phyloP scores from a whole-genome alignment of 1,140 invertebrate species.

The Pemphigus obesinymphae region DNA sequence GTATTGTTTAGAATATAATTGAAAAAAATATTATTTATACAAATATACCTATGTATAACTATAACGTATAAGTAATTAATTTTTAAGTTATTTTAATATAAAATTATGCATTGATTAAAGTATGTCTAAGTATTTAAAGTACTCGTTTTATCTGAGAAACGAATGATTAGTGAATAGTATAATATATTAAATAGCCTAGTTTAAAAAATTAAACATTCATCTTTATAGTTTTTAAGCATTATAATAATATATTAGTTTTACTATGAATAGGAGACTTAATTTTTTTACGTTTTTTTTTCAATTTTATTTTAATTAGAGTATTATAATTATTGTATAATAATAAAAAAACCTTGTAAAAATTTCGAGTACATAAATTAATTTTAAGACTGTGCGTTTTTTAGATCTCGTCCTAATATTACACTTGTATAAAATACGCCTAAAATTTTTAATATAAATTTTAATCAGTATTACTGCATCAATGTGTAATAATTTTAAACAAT shows the following conservation, averaged over 20 bases:
- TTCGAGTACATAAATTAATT: neutral
- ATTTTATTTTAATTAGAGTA: neutral
- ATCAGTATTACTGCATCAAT: slow-evolving; percentile 11
- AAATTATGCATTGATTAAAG: neutral
- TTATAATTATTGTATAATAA: neutral
- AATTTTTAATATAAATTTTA: no score
- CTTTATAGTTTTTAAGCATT: neutral
- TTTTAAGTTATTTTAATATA: neutral
- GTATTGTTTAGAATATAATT: neutral
- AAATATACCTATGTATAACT: no score
- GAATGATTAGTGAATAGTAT: neutral
- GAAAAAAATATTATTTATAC: no score
- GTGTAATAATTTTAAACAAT: neutral
- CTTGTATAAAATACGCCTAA: slow-evolving; percentile 13
- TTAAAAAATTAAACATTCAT: neutral
- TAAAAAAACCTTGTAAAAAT: neutral
- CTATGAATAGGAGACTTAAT: neutral
- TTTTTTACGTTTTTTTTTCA: neutral
- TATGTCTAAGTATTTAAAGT: neutral
- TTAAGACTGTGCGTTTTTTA: slow-evolving; percentile 36
- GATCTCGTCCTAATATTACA: slow-evolving; percentile 13
- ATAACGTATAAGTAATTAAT: no score
- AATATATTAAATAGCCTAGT: neutral
- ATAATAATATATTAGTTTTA: neutral
- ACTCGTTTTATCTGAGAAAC: neutral